Evolutionary conservation across 2,888 invertebrate genomes (phyloP).

Genomic region (Ennomos erosarius): DNA sequence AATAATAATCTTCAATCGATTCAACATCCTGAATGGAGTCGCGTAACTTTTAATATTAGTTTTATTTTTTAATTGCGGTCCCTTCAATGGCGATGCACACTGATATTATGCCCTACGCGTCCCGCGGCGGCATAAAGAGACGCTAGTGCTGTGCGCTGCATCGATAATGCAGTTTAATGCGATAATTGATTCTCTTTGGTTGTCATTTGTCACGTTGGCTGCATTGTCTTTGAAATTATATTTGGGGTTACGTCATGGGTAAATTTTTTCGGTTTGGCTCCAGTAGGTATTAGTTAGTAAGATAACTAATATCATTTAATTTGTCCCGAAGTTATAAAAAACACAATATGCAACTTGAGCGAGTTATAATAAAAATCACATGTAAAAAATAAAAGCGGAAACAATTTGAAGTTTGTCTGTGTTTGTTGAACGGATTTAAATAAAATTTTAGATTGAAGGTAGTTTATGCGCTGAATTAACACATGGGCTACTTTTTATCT

Average conservation of each 20-base stretch:
- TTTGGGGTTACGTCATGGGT: slow-evolving; percentile 38
- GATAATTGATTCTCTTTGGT: slow-evolving; percentile 34
- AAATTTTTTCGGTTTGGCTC: slow-evolving; percentile 28
- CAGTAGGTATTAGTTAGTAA: not conserved
- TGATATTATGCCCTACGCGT: slow-evolving; percentile 37
- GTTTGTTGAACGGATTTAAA: too few relatives aligned
- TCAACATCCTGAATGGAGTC: slow-evolving; percentile 13
- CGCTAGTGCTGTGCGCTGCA: slow-evolving; percentile 46
- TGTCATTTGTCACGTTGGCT: slow-evolving; percentile 32
- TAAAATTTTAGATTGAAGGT: too few relatives aligned
- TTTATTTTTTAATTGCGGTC: slow-evolving; percentile 29
- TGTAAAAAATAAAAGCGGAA: too few relatives aligned
- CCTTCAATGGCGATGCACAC: slow-evolving; percentile 22
- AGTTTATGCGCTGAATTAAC: too few relatives aligned
- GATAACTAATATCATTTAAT: too few relatives aligned
- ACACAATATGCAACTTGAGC: too few relatives aligned
- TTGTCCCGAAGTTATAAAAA: too few relatives aligned
- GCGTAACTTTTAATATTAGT: slow-evolving; percentile 23
- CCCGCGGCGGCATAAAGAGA: slow-evolving; percentile 52
- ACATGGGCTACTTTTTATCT: too few relatives aligned
- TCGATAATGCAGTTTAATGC: slow-evolving; percentile 43
- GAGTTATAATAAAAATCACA: too few relatives aligned
- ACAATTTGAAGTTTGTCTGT: too few relatives aligned
- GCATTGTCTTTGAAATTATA: slow-evolving; percentile 35
- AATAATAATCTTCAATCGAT: too few relatives aligned